Percentiles rank a stretch among this genome's conserved stretches.
Evolutionary conservation across 2,113 vertebrate species (phyloP).

Genomic region (Uria lomvia): DNA sequence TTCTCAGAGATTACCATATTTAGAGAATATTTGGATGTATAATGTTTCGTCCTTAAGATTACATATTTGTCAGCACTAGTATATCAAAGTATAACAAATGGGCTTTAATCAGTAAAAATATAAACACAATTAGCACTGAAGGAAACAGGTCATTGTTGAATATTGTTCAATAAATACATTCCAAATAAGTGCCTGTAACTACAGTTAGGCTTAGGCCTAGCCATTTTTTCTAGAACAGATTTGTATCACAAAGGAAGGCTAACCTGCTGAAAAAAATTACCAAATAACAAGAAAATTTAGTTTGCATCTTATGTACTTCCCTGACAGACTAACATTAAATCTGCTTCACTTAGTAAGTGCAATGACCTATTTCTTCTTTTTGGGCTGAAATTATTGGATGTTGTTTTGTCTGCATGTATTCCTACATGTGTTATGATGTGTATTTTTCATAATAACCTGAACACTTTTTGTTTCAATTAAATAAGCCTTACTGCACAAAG

Average conservation of each 20-base stretch:
- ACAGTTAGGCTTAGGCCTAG: background rate
- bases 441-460: conserved; percentile 29
- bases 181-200: background rate
- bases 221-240: background rate
- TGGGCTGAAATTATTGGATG: background rate
- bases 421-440: background rate
- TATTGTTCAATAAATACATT: background rate
- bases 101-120: background rate
- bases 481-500: conserved; percentile 53
- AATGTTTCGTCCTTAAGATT: conserved; percentile 1
- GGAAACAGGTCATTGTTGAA: background rate
- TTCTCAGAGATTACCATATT: background rate
- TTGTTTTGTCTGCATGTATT: conserved; percentile 11
- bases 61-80: background rate
- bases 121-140: background rate
- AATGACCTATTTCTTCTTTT: background rate
- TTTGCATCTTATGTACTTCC: background rate
- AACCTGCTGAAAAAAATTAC: background rate
- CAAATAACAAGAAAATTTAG: background rate
- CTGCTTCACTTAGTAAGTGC: background rate
- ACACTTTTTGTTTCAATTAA: conserved; percentile 29
- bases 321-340: background rate
- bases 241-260: background rate
- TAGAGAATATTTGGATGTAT: background rate
- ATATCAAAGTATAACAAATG: background rate